Evolutionary conservation across 1,140 invertebrate genomes (phyloP), one percentile per base, ranked within the genome.

Genomic region (Campoletis sonorensis): DNA sequence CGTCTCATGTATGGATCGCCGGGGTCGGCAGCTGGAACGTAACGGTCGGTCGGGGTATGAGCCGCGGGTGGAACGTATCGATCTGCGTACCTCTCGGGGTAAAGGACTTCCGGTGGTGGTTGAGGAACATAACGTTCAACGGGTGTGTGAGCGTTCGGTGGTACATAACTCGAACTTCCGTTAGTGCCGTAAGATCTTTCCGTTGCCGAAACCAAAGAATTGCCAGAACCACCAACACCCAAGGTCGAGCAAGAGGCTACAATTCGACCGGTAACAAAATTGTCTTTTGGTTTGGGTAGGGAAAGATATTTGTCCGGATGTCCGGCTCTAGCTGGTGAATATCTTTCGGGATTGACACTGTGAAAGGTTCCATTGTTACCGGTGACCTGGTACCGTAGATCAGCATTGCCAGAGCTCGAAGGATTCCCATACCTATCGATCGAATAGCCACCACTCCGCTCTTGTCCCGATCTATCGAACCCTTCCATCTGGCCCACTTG

Each of bases 111-210:
- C 70, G 93, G 93, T 8, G 93, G 93, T 58, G 94, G 94, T 81
- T 94, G 92, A 51, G 94, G 94, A 81, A 95, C 94, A 84, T 95
- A 91, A 76, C 94, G 92, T 89, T 95, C 94, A 67, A 95, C 94
- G 10, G 95, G 95, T 81, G 94, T 94, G 88, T 95, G 95, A 51
- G 94, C 94, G 73, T 94, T 94, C 4, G 94, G 94, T 1, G 94
- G 94, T 79, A 95, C 93, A 80, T 95, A 95, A 68, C 93, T 91
- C 16, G 84, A 82, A 71, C 84, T 87, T 54, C 80, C 83, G 8
- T 23, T 79, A 27, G 30, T 83, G 8, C 83, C 81, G 37, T 90
- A 91, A 15, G 83, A 82, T 21, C 88, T 86, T 33, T 91, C 90
- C 5, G 86, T 85, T 0, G 79, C 78, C 4, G 87, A 82, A 26